A percentile compares a stretch with the other conserved stretches of the same genome.
Evolutionary conservation across 2,113 vertebrate species (phyloP).

Genomic region (Gobius niger): DNA sequence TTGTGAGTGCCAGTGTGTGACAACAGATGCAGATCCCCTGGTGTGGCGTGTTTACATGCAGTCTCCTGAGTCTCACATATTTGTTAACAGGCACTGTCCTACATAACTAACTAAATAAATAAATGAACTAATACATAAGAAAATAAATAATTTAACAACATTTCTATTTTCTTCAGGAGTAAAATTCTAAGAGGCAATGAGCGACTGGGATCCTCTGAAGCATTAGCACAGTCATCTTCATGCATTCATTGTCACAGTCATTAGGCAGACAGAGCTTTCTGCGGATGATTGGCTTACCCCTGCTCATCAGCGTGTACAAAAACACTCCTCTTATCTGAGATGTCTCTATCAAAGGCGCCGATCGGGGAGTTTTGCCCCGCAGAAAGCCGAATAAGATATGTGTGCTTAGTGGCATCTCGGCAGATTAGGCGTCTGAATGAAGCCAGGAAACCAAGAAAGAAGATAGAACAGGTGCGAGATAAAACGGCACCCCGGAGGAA

Average conservation of each 20-base stretch:
- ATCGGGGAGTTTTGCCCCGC: slow-evolving; percentile 50
- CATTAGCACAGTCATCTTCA: slow-evolving; percentile 15
- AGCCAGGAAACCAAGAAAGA: slow-evolving; percentile 43
- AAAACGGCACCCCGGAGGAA: slow-evolving; percentile 53
- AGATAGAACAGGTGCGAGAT: slow-evolving; percentile 60
- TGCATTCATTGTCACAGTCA: slow-evolving; percentile 13
- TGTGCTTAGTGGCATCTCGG: slow-evolving; percentile 57
- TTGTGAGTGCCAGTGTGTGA: no score
- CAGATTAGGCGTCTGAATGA: slow-evolving; percentile 64
- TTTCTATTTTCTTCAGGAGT: background rate
- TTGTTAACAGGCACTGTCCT: no score
- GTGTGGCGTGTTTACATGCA: no score
- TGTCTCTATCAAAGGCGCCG: slow-evolving; percentile 58
- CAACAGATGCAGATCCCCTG: no score
- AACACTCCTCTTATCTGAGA: slow-evolving; percentile 58
- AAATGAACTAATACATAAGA: no score
- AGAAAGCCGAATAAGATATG: slow-evolving; percentile 70
- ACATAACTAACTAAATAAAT: no score
- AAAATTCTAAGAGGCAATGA: background rate
- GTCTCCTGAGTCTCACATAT: no score
- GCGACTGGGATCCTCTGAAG: slow-evolving; percentile 12
- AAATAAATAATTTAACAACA: no score
- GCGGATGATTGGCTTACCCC: slow-evolving; percentile 32
- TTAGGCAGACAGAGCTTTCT: slow-evolving; percentile 29
- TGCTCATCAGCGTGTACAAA: slow-evolving; percentile 38